Percentiles rank a stretch among this genome's conserved stretches.
Conservation (phyloP, 1,140 invertebrate genomes). For the Asbolus verrucosus region DNA sequence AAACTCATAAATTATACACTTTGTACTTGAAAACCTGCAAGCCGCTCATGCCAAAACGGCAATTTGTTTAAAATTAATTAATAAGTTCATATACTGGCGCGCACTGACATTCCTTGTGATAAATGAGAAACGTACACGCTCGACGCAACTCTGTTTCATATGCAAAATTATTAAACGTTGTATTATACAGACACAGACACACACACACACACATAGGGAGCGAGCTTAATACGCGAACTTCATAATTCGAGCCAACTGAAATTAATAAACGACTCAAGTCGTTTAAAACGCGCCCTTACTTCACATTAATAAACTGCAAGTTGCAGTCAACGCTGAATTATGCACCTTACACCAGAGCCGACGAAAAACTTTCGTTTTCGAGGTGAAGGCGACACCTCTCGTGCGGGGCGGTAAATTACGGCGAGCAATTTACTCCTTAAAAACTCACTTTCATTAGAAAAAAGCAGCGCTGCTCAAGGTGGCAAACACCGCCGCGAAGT, state of each 20-base stretch:
- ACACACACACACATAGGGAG: constrained; percentile 12
- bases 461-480: no score
- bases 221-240: constrained; percentile 47
- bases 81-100: constrained; percentile 52
- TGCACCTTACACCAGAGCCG: constrained; percentile 5
- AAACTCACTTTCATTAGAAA: no score
- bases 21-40: constrained; percentile 47
- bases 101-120: constrained; percentile 54
- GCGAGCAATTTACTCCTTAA: no score
- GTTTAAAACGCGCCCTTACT: constrained; percentile 19
- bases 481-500: no score
- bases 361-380: constrained; percentile 16
- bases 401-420: not conserved
- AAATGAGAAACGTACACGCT: constrained; percentile 54
- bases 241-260: constrained; percentile 51
- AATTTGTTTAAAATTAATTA: constrained; percentile 60
- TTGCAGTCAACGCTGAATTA: constrained; percentile 9
- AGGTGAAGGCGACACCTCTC: not conserved
- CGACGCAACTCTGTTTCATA: constrained; percentile 50
- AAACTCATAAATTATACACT: constrained; percentile 50
- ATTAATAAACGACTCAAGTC: constrained; percentile 45
- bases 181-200: constrained; percentile 44
- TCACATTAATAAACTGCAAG: constrained; percentile 32
- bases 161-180: constrained; percentile 54
- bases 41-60: constrained; percentile 48